Percentiles rank a stretch among this genome's conserved stretches.
These are phyloP conservation scores for Romanogobio albipinnatus DNA, from an alignment of 2,113 vertebrate genomes.

Conservation along the genomic window DNA sequence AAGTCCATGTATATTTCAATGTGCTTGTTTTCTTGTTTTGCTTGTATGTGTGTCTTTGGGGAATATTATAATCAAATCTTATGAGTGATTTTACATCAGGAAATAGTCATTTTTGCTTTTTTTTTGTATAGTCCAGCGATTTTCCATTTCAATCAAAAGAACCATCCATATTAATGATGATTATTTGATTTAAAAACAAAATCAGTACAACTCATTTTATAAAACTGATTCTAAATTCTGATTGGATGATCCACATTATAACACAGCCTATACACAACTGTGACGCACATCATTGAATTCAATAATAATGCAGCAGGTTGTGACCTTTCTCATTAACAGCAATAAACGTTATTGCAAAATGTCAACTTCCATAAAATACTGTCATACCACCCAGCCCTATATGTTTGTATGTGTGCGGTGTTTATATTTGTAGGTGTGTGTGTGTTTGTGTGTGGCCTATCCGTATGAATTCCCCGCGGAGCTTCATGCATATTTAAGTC, in stretches of 20 bases:
- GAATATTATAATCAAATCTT: background rate
- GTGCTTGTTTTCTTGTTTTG: background rate
- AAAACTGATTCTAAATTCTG: background rate
- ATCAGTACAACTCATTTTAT: background rate
- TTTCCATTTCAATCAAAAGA: background rate
- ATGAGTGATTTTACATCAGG: background rate
- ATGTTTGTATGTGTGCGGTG: background rate
- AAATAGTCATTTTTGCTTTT: background rate
- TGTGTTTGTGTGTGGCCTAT: conserved; percentile 45
- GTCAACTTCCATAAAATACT: background rate
- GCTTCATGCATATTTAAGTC: conserved; percentile 64
- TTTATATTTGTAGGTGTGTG: conserved; percentile 30
- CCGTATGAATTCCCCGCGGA: conserved; percentile 45
- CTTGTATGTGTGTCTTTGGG: background rate
- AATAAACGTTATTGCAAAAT: background rate
- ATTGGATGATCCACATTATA: background rate
- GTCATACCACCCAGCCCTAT: background rate
- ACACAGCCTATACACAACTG: background rate
- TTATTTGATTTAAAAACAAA: background rate
- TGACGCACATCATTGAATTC: background rate
- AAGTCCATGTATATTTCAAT: background rate
- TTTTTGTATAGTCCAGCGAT: background rate
- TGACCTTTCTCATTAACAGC: background rate
- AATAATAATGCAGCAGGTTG: background rate
- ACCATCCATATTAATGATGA: background rate